Evolutionary conservation across 2,888 invertebrate genomes (phyloP), one percentile per base, ranked within the genome.

Genomic region (Ochropleura plecta): DNA sequence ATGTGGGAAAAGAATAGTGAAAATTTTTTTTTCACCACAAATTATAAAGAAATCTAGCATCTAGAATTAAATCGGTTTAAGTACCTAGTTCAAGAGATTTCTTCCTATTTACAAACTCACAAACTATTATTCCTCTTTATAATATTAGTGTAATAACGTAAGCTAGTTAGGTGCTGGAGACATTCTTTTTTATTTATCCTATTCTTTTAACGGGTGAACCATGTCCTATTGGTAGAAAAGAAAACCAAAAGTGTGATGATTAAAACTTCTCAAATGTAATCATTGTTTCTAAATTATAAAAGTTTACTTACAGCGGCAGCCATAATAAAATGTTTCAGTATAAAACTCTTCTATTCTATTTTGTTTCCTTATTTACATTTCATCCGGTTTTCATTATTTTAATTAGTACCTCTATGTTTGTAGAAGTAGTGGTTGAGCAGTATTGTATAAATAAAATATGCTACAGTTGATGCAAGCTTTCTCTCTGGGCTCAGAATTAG

Each of bases 381-480:
- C 7, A 40, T 76, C 53, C 42, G 18, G 59, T 53, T 81, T 81
- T 76, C 48, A 60, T 66, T 63, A 4, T 65, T 76, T 62, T 48
- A 55, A 81, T 79, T 76, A 49, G 49, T 57, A 20, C 18, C 3
- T n/a, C 20, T n/a, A 69, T 12, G 63, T 70, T 66, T 18, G n/a
- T 20, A 68, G 48, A 49, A 20, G 62, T 62, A 53, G 48, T 66
- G n/a, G n/a, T 77, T 30, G 30, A 30, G 30, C 30, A 30, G 30
- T 30, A 30, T 30, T 77, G 46, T 44, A 14, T 57, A 66, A 57
- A 70, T 66, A 63, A 70, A 65, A 66, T n/a, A 60, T 60, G 44
- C 14, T n/a, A 14, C 7, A 77, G 51, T 30, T 66, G 60, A 66
- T 66, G 44, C 60, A 60, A 30, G 46, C n/a, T 10, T 18, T 60